phyloP scores from a whole-genome alignment of 2,113 vertebrate species.

The Sander vitreus region DNA sequence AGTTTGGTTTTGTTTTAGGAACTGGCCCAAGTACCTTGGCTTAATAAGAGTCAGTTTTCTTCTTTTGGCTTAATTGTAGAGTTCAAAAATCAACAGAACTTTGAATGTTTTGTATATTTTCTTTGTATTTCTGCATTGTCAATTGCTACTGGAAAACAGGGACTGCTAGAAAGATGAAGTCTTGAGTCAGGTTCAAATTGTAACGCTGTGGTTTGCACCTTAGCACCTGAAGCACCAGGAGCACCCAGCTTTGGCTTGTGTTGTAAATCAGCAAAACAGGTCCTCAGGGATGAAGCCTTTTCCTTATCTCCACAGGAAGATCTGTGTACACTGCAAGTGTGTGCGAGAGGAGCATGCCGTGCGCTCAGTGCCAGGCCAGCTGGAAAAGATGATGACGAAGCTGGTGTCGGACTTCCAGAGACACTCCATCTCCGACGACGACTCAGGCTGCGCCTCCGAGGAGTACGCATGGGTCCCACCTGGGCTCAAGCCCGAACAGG shows the following conservation, averaged over 20 bases:
- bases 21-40: neutral
- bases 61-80: neutral
- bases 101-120: neutral
- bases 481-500: slow-evolving; percentile 94
- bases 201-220: slow-evolving; percentile 1
- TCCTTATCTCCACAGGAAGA: slow-evolving; percentile 86
- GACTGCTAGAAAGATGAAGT: neutral
- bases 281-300: slow-evolving; percentile 24
- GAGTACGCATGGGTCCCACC: slow-evolving; percentile 95
- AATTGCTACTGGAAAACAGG: neutral
- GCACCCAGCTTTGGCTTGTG: slow-evolving; percentile 19
- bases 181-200: neutral
- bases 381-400: slow-evolving; percentile 92
- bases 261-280: slow-evolving; percentile 41
- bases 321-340: slow-evolving; percentile 94
- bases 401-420: slow-evolving; percentile 91
- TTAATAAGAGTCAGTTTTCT: neutral
- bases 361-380: slow-evolving; percentile 86
- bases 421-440: slow-evolving; percentile 91
- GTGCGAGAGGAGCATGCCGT: slow-evolving; percentile 90
- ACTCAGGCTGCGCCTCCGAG: slow-evolving; percentile 92
- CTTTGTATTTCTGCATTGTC: neutral
- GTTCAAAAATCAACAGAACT: neutral
- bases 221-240: slow-evolving; percentile 28
- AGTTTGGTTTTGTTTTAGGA: slow-evolving; percentile 15